These are phyloP conservation scores for Chaetops frenatus DNA, from an alignment of 2,113 vertebrate genomes.

Conservation along the genomic window DNA sequence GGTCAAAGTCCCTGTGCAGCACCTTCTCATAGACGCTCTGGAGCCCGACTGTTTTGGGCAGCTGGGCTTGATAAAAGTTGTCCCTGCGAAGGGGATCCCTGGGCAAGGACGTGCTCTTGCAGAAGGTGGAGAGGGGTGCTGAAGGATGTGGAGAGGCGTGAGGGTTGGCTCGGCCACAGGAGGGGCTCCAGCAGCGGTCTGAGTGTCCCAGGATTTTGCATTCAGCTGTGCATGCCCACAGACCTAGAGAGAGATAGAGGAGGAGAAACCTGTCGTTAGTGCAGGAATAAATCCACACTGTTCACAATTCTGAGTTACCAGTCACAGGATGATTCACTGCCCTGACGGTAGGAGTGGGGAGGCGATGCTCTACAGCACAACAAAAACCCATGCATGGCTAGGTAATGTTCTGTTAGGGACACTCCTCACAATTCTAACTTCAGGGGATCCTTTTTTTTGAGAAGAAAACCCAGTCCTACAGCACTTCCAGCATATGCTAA, in stretches of 20 bases:
- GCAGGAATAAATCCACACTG: not conserved
- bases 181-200: conserved; percentile 95
- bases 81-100: conserved; percentile 85
- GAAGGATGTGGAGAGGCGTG: conserved; percentile 72
- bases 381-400: not conserved
- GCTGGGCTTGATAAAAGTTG: conserved; percentile 85
- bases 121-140: conserved; percentile 84
- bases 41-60: conserved; percentile 85
- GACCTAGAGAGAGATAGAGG: conserved; percentile 66
- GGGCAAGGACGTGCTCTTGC: conserved; percentile 88
- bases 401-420: not conserved
- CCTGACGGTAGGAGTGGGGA: accelerated
- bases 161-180: conserved; percentile 78
- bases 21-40: conserved; percentile 94
- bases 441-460: not conserved
- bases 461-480: not conserved
- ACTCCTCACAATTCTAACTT: not conserved
- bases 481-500: not conserved
- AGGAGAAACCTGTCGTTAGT: not conserved
- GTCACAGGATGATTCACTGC: not conserved
- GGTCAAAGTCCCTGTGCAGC: conserved; percentile 87
- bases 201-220: conserved; percentile 96
- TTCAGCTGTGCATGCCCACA: conserved; percentile 95
- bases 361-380: not conserved
- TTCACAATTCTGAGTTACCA: not conserved